Evolutionary conservation across 2,113 vertebrate species (phyloP).

Genomic region (Tylochromis polylepis): DNA sequence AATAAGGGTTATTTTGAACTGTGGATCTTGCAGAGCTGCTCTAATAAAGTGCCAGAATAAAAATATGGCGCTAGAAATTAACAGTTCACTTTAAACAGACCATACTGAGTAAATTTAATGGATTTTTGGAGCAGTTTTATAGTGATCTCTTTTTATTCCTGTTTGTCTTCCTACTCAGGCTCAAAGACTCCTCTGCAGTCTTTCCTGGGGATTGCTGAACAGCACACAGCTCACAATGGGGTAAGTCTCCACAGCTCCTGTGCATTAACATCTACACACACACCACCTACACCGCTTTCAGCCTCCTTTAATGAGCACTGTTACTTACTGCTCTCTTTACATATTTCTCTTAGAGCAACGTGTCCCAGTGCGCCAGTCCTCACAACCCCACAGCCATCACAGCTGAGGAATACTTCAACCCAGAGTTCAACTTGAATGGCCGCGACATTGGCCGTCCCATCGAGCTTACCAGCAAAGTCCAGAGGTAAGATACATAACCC

Average conservation of each 20-base stretch:
- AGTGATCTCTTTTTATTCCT: neutral
- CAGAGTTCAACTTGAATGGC: conserved; percentile 73
- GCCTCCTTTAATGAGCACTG: neutral
- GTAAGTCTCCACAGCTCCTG: conserved; percentile 42
- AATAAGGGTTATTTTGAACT: neutral
- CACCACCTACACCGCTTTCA: neutral
- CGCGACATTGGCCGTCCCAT: conserved; percentile 77
- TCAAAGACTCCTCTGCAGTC: conserved; percentile 77
- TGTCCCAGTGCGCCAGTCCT: conserved; percentile 79
- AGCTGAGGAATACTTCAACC: conserved; percentile 78
- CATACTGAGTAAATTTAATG: neutral
- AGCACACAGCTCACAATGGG: conserved; percentile 76
- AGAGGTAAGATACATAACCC: conserved; percentile 56
- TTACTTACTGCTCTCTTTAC: neutral
- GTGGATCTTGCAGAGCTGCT: neutral
- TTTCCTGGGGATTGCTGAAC: conserved; percentile 78
- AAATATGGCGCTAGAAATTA: neutral
- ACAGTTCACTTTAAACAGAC: neutral
- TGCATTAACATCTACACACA: neutral
- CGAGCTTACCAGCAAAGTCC: conserved; percentile 80
- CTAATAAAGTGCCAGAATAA: neutral
- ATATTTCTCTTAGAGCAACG: conserved; percentile 67
- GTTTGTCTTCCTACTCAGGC: conserved; percentile 21
- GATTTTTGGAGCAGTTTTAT: neutral
- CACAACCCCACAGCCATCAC: conserved; percentile 81